Evolutionary conservation across 2,888 invertebrate genomes (phyloP), one percentile per base, ranked within the genome.

Genomic region (Scaptomyza parva): DNA sequence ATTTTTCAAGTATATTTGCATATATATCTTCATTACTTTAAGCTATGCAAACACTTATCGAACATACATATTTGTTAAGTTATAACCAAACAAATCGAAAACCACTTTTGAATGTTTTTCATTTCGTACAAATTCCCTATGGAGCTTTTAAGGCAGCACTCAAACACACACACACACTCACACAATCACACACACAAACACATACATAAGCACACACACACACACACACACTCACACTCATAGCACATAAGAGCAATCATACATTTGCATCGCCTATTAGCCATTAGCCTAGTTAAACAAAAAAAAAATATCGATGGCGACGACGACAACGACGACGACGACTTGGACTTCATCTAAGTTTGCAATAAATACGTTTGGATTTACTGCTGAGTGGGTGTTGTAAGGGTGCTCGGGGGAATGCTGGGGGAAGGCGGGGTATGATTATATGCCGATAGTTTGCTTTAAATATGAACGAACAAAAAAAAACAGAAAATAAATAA

Each of bases 221-320:
- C 12, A 30, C 12, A 6, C 4, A 37, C 3, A 48, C n/a, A 9
- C 30, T 20, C 20, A n/a, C 18, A 26, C 9, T 4, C 24, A 12
- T 17, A 26, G n/a, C 8, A 39, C 8, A 44, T 26, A n/a, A n/a
- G n/a, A n/a, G 11, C 52, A 37, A 70, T 76, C 52, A 39, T n/a
- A 20, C 71, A 57, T 45, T 71, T 45, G 53, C 76, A 61, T 65
- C 60, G 17, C 3, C 59, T 60, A 30, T 35, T 41, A 45, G 47
- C 60, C 58, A 73, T 74, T 76, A 74, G 67, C 73, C 73, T 72
- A 77, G 73, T 76, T 76, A 26, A 22, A 40, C 47, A 57, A n/a
- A n/a, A 30, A 11, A 47, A 35, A 35, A 40, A 52, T 48, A 5
- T 24, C 43, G 39, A 39, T 45, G 28, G 9, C n/a, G n/a, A n/a